Conservation (phyloP, 1,140 invertebrate genomes). For the Hirudo medicinalis region DNA sequence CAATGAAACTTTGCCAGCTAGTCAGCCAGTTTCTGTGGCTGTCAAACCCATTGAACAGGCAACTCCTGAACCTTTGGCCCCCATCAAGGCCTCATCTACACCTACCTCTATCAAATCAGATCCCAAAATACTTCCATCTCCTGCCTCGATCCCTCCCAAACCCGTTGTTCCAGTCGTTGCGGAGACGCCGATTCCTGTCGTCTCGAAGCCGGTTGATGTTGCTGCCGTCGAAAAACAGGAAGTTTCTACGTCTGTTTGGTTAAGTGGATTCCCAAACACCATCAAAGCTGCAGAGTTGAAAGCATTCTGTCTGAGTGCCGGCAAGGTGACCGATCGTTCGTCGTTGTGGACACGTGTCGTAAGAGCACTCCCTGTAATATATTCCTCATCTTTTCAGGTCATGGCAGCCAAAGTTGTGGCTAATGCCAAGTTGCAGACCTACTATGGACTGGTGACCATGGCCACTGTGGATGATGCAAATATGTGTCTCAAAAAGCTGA, state of each 20-base stretch:
- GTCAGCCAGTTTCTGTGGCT: too few relatives aligned
- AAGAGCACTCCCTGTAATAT: not conserved
- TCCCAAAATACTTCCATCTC: too few relatives aligned
- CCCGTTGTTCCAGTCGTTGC: too few relatives aligned
- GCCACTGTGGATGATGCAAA: conserved; percentile 69
- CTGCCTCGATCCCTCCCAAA: too few relatives aligned
- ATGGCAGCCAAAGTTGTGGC: conserved; percentile 85
- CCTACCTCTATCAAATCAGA: too few relatives aligned
- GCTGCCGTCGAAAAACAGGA: too few relatives aligned
- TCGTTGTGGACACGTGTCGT: not conserved
- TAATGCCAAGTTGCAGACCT: conserved; percentile 72
- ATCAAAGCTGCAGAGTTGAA: conserved; percentile 7
- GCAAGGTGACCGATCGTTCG: not conserved
- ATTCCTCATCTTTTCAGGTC: conserved; percentile 36
- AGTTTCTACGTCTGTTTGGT: not conserved
- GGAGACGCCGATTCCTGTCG: too few relatives aligned
- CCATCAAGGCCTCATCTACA: too few relatives aligned
- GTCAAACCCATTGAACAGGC: too few relatives aligned
- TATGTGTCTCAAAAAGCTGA: conserved; percentile 72
- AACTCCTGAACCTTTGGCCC: too few relatives aligned
- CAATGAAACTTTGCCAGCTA: too few relatives aligned
- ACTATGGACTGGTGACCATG: conserved; percentile 90
- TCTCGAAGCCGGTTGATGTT: too few relatives aligned
- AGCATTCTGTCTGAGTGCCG: conserved; percentile 1
- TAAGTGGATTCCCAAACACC: not conserved